These are phyloP conservation scores for Cyclargus thomasi DNA, from an alignment of 1,140 invertebrate species.

Conservation along the genomic window DNA sequence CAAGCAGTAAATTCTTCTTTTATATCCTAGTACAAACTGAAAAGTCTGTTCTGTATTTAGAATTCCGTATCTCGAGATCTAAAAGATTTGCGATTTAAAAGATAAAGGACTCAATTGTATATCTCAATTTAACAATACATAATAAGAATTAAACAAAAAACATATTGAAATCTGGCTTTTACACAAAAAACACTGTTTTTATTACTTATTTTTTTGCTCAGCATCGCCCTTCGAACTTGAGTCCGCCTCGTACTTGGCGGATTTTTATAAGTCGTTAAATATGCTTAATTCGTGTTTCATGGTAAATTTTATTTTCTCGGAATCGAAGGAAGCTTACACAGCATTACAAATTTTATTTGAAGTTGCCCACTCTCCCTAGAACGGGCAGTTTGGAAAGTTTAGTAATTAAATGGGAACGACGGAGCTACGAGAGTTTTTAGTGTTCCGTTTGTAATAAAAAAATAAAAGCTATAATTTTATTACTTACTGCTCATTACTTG, in stretches of 20 bases:
- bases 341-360: background rate
- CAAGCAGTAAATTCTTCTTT: background rate
- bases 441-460: background rate
- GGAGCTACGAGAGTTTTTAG: background rate
- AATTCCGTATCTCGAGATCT: no score
- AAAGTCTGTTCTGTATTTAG: no score
- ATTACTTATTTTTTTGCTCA: no score
- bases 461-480: background rate
- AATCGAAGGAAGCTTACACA: background rate
- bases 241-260: no score
- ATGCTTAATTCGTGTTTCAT: background rate
- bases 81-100: no score
- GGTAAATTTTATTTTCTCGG: background rate
- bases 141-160: no score
- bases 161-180: no score
- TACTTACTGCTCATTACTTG: background rate
- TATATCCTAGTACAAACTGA: background rate
- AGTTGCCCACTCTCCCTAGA: background rate
- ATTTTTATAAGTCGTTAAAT: background rate
- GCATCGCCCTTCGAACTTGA: no score
- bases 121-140: no score
- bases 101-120: no score
- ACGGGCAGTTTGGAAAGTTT: background rate
- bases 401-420: background rate
- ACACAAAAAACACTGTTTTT: no score